Conservation (phyloP, 1,140 invertebrate species). For the Pseudomyrmex flavicornis region DNA sequence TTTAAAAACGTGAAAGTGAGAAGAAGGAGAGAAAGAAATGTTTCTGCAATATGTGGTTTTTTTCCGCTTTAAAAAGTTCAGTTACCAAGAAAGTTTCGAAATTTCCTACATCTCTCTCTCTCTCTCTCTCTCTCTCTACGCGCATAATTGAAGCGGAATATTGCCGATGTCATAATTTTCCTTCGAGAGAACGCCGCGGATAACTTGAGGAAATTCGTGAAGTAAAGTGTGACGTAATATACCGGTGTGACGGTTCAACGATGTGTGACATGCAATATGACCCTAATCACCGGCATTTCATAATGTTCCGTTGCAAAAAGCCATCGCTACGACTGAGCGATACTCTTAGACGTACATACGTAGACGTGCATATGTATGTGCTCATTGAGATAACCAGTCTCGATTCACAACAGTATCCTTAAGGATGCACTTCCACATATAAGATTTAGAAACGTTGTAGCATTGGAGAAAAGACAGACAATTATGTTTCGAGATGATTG, state of each 20-base stretch:
- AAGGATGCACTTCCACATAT: constrained; percentile 14
- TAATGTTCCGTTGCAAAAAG: constrained; percentile 18
- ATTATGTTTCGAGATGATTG: neutral
- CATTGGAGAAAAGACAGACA: too few species aligned
- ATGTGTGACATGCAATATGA: constrained; percentile 12
- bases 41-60: too few species aligned
- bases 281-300: constrained; percentile 23
- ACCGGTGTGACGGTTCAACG: neutral
- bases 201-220: constrained; percentile 1
- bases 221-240: neutral
- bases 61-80: too few species aligned
- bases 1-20: too few species aligned
- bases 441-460: neutral
- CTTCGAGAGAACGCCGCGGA: neutral
- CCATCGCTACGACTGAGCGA: constrained; percentile 2
- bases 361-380: too few species aligned
- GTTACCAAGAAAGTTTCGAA: too few species aligned
- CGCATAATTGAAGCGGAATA: neutral
- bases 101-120: too few species aligned
- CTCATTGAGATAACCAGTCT: constrained; percentile 23
- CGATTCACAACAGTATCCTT: neutral
- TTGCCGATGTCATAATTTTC: neutral
- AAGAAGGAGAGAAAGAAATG: too few species aligned
- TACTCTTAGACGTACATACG: neutral
- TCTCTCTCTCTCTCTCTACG: too few species aligned